These are phyloP conservation scores for Coturnix japonica DNA, from an alignment of 2,113 vertebrate genomes.

Conservation along the genomic window DNA sequence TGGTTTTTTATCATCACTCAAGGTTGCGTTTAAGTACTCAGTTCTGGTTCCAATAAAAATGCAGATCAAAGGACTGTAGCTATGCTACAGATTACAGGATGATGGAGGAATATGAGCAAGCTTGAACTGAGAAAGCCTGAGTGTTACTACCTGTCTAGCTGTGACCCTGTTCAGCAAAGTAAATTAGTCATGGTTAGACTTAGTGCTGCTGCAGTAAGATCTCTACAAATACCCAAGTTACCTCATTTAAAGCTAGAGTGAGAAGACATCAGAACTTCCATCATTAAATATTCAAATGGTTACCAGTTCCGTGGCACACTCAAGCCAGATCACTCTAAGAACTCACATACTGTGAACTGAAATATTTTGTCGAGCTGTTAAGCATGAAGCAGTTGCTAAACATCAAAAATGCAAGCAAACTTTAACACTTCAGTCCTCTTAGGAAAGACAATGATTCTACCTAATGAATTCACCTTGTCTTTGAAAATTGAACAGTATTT, in stretches of 20 bases:
- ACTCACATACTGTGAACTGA: rapidly evolving
- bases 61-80: neutral
- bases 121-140: neutral
- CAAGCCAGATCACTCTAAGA: neutral
- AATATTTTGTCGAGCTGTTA: neutral
- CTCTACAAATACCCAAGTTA: neutral
- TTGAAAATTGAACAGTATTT: neutral
- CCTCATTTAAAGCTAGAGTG: neutral
- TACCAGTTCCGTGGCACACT: neutral
- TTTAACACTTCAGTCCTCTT: neutral
- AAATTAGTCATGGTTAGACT: neutral
- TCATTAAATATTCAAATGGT: neutral
- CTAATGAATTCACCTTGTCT: neutral
- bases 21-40: neutral
- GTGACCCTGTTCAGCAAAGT: neutral
- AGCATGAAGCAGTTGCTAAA: neutral
- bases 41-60: neutral
- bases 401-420: neutral
- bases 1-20: neutral
- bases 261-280: neutral
- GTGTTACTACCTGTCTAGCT: neutral
- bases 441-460: neutral
- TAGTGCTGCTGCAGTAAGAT: neutral
- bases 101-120: neutral
- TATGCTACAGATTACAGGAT: neutral